Evolutionary conservation across 2,797 vertebrate genomes (phyloP), one percentile per base, ranked within the genome.

Genomic region (Diplodus sargus): DNA sequence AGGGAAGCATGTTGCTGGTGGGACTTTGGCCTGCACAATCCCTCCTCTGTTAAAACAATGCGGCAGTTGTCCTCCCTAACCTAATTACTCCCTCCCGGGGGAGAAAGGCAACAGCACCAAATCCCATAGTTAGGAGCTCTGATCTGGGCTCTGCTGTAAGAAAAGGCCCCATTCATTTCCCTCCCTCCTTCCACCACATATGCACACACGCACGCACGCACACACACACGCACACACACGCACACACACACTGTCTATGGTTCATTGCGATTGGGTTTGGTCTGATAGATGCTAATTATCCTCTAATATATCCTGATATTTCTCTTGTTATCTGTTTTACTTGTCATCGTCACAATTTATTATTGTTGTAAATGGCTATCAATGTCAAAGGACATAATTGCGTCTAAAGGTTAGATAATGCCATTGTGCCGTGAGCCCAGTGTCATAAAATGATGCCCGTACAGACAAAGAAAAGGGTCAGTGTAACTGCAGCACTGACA

Each of bases 31-130:
- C 91, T 70, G 94, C 89, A 96, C 95, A 96, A 96, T 95, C 93
- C 93, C 93, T 95, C 91, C 92, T 94, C 94, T 96, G 94, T 95
- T 95, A 93, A 95, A 95, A 96, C 95, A 96, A 96, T 96, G 94
- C 91, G 66, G 88, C 89, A 89, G 94, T 95, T 96, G 95, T 96
- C 93, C 92, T 95, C 93, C 83, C 91, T 95, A 96, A 95, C 95
- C 95, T 95, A 95, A 96, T 95, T 95, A 95, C 93, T 92, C 93
- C 92, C 93, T 94, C 93, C 91, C 91, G 93, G 91, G 93, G 91
- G 90, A 94, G 93, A 93, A 94, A 94, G 93, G 93, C 93, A 94
- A 93, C 93, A 93, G 90, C 93, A 94, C 93, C 89, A 95, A 95
- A 95, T 95, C 94, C 94, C 94, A 95, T 93, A 93, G 93, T 95